Conservation (phyloP, 2,888 invertebrate genomes). For the Imbricaverruca yamaguchii region DNA sequence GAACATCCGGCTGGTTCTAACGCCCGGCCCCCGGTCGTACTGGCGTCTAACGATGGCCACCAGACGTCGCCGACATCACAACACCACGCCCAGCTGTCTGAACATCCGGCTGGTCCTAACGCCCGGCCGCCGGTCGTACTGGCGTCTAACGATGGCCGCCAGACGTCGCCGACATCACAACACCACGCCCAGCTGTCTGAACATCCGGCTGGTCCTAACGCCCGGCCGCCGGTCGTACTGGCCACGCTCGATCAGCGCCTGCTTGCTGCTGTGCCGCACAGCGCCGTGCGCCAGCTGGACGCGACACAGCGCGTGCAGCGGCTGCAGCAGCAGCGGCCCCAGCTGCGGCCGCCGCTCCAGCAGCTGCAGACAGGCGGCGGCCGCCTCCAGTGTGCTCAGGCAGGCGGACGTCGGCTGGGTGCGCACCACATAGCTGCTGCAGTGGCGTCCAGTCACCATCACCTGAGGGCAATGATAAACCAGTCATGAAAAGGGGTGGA, state of each 20-base stretch:
- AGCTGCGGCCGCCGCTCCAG: constrained; percentile 63
- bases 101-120: no score
- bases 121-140: no score
- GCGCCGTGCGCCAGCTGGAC: constrained; percentile 86
- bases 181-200: constrained; percentile 29
- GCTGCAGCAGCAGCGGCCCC: constrained; percentile 59
- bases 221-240: constrained; percentile 29
- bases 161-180: not conserved
- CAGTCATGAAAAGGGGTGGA: no score
- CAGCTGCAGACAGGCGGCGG: constrained; percentile 66
- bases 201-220: constrained; percentile 30
- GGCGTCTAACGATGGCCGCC: no score
- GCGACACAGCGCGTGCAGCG: constrained; percentile 72
- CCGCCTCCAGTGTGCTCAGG: constrained; percentile 81
- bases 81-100: no score
- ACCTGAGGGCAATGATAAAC: no score
- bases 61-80: no score
- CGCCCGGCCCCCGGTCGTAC: no score
- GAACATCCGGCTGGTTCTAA: no score
- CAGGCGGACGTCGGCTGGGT: constrained; percentile 90
- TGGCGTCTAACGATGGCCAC: no score
- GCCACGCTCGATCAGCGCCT: constrained; percentile 55
- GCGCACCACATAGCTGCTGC: constrained; percentile 82
- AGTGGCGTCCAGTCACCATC: constrained; percentile 54
- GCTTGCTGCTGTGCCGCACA: constrained; percentile 86